phyloP scores from a whole-genome alignment of 2,113 vertebrate species.

The Marmota monax region DNA sequence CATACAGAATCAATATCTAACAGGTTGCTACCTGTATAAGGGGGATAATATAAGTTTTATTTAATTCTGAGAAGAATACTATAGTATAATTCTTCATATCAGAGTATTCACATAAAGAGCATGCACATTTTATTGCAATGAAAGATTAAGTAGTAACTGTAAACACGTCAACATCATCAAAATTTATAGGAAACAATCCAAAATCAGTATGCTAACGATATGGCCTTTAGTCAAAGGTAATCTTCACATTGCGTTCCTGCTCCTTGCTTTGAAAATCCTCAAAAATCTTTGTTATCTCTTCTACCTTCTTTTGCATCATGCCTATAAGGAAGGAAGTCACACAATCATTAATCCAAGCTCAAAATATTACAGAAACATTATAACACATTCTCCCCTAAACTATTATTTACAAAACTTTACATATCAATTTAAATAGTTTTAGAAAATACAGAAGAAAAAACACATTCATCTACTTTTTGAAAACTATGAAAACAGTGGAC shows the following conservation, averaged over 20 bases:
- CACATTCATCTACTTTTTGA: not conserved
- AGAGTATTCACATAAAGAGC: not conserved
- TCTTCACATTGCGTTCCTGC: slow-evolving; percentile 91
- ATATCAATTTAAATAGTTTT: slow-evolving; percentile 34
- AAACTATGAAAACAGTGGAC: slow-evolving; percentile 59
- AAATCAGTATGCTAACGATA: slow-evolving; percentile 13
- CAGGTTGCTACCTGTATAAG: not conserved
- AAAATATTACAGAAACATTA: slow-evolving; percentile 40
- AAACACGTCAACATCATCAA: slow-evolving; percentile 34
- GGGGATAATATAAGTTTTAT: slow-evolving; percentile 1
- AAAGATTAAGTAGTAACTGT: slow-evolving; percentile 50
- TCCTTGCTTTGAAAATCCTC: slow-evolving; percentile 92
- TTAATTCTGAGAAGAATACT: slow-evolving; percentile 45
- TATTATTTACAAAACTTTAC: slow-evolving; percentile 40
- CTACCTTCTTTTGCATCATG: slow-evolving; percentile 93
- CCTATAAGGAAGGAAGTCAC: slow-evolving; percentile 71
- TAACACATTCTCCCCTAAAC: not conserved
- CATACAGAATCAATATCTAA: slow-evolving; percentile 36
- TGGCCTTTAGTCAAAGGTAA: slow-evolving; percentile 88
- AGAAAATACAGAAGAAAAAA: slow-evolving; percentile 39
- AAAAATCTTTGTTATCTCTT: slow-evolving; percentile 94
- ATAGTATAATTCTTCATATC: not conserved
- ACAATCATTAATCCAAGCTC: slow-evolving; percentile 21
- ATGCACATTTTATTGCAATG: not conserved
- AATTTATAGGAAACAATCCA: slow-evolving; percentile 50